Base-by-base conservation (phyloP, 2,113 vertebrate species). In the Aptenodytes forsteri region DNA sequence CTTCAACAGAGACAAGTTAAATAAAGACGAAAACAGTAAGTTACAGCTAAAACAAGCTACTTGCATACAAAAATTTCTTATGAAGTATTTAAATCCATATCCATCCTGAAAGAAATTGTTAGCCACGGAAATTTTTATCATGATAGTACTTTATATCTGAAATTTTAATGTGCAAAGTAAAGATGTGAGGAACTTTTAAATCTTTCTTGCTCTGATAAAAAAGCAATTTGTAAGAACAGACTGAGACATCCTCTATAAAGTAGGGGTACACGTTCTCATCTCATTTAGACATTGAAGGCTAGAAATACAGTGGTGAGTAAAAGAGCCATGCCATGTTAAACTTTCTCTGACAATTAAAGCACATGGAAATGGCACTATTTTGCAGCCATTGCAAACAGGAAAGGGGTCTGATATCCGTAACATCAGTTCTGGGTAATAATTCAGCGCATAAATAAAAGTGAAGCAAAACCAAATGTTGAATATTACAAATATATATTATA, bases 401-500 rank as follows among this genome's bases (percentile, higher is more conserved):
- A 21, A 66, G 38, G 17, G 19, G 5, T 46, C 29, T 91, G n/a
- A 21, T 49, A 4, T 16, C 29, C 26, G 6, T 23, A 73, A 7
- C 23, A 4, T 0, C 4, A 9, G 8, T 13, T 44, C 23, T 15
- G 5, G 1, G 4, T 5, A 23, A 9, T 3, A 47, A 46, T 11
- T 32, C 36, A n/a, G 36, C 2, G 25, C 17, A 19, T 2, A 29
- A 16, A 34, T 4, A 36, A 4, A 78, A 11, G 27, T 6, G 32
- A 66, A 70, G 21, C 20, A 70, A 77, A 13, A 5, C 2, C 17
- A n/a, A 55, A 19, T 12, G 46, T 0, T 70, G 26, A 58, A 6
- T 20, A 19, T 26, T 8, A 3, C 29, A 46, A 8, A 18, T 15
- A 26, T 3, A 5, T 9, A 6, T 9, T 21, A 2, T 0, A 5